These are phyloP conservation scores for Drosophila bocki DNA, from an alignment of 1,140 invertebrate species.

Conservation along the genomic window DNA sequence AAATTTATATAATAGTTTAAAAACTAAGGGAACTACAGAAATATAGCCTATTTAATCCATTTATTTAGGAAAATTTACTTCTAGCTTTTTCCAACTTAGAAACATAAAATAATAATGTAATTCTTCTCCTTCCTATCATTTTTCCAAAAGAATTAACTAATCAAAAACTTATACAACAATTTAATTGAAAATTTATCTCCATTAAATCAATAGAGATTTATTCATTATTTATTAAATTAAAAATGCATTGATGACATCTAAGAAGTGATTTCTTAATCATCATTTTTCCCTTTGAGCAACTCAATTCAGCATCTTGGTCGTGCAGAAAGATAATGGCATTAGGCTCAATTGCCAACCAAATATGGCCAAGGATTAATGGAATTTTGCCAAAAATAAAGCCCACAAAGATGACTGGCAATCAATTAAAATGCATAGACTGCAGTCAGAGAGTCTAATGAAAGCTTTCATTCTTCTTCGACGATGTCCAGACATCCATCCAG, in stretches of 20 bases:
- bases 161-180: not conserved
- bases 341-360: slow-evolving; percentile 15
- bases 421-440: slow-evolving; percentile 75
- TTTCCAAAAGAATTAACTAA: too few relatives aligned
- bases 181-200: not conserved
- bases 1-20: too few relatives aligned
- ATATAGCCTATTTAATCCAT: too few relatives aligned
- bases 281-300: slow-evolving; percentile 20
- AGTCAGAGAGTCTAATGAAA: slow-evolving; percentile 46
- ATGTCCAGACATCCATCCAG: slow-evolving; percentile 27
- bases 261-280: slow-evolving; percentile 26
- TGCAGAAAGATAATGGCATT: slow-evolving; percentile 38
- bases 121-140: too few relatives aligned
- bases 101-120: not conserved
- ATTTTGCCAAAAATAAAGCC: slow-evolving; percentile 60
- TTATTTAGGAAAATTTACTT: too few relatives aligned
- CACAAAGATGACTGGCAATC: slow-evolving; percentile 61
- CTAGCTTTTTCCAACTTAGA: not conserved
- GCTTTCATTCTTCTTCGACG: slow-evolving; percentile 10
- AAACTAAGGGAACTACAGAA: too few relatives aligned
- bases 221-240: slow-evolving; percentile 15
- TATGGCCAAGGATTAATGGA: slow-evolving; percentile 54
- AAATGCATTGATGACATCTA: not conserved
- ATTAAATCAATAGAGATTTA: not conserved
- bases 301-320: slow-evolving; percentile 22